phyloP scores from a whole-genome alignment of 2,888 invertebrate genomes.

The Nemapogon koenigi region DNA sequence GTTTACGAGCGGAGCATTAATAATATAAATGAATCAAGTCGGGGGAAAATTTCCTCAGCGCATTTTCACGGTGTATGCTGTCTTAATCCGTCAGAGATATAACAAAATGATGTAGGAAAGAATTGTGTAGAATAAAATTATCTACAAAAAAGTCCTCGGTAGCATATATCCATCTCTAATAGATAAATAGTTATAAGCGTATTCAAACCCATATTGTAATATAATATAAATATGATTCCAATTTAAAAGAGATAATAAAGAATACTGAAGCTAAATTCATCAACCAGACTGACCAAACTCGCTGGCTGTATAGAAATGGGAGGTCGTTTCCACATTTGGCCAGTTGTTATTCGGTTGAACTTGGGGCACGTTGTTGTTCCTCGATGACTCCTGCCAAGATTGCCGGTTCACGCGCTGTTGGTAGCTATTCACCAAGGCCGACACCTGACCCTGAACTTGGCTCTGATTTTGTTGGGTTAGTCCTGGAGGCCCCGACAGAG shows the following conservation, averaged over 20 bases:
- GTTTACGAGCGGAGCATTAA: no score
- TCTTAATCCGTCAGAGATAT: no score
- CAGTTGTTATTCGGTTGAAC: conserved; percentile 32
- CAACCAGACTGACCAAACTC: conserved; percentile 48
- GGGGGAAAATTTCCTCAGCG: no score
- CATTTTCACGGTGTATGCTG: no score
- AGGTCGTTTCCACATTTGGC: conserved; percentile 38
- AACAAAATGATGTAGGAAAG: no score
- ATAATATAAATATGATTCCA: neutral
- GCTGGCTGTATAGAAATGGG: conserved; percentile 48
- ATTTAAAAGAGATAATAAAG: neutral
- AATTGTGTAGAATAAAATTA: neutral
- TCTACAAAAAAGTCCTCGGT: no score
- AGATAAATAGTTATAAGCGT: no score
- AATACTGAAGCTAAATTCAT: neutral
- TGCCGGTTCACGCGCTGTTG: conserved; percentile 38
- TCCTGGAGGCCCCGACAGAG: conserved; percentile 30
- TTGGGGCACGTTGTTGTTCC: conserved; percentile 13
- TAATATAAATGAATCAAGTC: no score
- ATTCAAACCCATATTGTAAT: no score
- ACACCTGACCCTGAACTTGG: conserved; percentile 25
- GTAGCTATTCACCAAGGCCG: conserved; percentile 48
- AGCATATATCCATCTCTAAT: no score
- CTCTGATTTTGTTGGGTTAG: conserved; percentile 24
- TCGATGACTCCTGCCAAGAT: conserved; percentile 21